phyloP scores from a whole-genome alignment of 2,113 vertebrate species.

The Notiomystis cincta region DNA sequence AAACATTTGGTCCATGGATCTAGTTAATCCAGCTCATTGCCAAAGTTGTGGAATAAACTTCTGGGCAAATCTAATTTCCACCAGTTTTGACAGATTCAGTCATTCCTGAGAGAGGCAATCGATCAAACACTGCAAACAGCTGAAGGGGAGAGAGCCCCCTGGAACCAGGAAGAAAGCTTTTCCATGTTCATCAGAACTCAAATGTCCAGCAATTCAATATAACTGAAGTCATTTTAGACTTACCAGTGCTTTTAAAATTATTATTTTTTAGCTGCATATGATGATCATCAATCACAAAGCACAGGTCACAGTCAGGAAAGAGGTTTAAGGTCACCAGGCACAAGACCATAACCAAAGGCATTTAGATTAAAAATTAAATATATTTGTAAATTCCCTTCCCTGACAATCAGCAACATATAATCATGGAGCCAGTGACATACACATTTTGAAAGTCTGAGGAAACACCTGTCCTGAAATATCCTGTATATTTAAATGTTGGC shows the following conservation, averaged over 20 bases:
- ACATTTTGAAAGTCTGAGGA: neutral
- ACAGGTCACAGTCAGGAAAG: neutral
- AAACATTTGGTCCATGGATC: neutral
- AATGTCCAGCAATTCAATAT: neutral
- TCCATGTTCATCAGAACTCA: neutral
- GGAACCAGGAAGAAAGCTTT: neutral
- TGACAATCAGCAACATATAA: neutral
- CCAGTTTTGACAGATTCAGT: neutral
- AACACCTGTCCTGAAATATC: neutral
- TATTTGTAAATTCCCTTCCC: neutral
- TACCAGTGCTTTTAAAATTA: neutral
- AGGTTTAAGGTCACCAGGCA: neutral
- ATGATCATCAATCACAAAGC: neutral
- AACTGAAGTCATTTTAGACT: neutral
- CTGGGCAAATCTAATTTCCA: neutral
- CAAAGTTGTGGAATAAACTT: neutral
- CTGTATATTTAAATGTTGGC: neutral
- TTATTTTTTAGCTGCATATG: neutral
- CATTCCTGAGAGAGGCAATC: neutral
- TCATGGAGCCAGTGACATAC: neutral
- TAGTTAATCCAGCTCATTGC: neutral
- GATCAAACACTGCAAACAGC: neutral
- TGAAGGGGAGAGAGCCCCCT: neutral
- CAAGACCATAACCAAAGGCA: neutral
- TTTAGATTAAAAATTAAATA: neutral